Conservation (phyloP, 2,888 invertebrate genomes). For the Ecdyonurus torrentis region DNA sequence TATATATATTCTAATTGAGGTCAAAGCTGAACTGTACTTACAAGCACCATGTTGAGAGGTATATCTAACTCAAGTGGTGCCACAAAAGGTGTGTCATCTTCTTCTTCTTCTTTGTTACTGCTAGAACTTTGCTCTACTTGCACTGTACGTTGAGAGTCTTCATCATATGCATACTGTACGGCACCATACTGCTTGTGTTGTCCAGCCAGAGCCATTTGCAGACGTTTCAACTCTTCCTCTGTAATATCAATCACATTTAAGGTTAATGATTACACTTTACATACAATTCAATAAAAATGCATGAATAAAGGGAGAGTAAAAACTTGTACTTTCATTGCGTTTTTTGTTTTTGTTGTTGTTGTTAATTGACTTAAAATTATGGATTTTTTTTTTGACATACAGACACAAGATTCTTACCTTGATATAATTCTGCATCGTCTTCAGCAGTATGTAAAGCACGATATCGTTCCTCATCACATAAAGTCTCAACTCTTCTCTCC, state of each 20-base stretch:
- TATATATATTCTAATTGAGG: too few species aligned
- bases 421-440: conserved; percentile 74
- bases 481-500: conserved; percentile 67
- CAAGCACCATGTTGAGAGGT: conserved; percentile 54
- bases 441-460: conserved; percentile 74
- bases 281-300: too few species aligned
- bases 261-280: too few species aligned
- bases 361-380: too few species aligned
- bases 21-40: too few species aligned
- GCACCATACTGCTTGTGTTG: conserved; percentile 38
- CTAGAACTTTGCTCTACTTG: conserved; percentile 20
- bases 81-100: conserved; percentile 54
- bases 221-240: conserved; percentile 87
- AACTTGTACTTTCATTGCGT: too few species aligned
- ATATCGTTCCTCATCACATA: conserved; percentile 93
- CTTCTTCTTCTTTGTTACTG: conserved; percentile 27
- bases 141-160: conserved; percentile 24
- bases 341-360: neutral
- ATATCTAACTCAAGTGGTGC: conserved; percentile 56
- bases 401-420: conserved; percentile 55
- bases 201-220: conserved; percentile 47
- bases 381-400: too few species aligned
- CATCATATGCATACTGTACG: conserved; percentile 60
- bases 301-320: too few species aligned
- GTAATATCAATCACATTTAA: conserved; percentile 22